Evolutionary conservation across 2,797 vertebrate species (phyloP).

Genomic region (Cuniculus paca): DNA sequence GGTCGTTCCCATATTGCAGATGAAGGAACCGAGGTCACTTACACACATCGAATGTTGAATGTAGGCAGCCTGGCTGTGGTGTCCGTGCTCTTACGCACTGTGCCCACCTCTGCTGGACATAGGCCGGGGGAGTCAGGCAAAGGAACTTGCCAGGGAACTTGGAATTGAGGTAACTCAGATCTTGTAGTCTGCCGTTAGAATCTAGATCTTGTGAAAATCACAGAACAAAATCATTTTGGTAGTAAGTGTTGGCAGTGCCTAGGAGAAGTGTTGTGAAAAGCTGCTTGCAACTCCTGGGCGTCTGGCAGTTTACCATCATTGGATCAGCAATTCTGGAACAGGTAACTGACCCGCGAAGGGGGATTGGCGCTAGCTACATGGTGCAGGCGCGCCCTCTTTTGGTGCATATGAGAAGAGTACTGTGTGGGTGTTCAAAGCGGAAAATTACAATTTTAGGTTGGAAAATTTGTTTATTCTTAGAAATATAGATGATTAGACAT

Average conservation of each 20-base stretch:
- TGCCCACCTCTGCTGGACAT: neutral
- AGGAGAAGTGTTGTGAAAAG: neutral
- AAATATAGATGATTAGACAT: neutral
- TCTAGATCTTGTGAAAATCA: neutral
- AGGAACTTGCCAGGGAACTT: neutral
- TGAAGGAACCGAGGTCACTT: neutral
- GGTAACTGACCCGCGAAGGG: neutral
- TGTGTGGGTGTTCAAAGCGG: neutral
- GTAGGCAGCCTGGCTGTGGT: neutral
- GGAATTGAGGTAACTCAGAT: constrained; percentile 17
- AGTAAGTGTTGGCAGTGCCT: neutral
- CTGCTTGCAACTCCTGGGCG: neutral
- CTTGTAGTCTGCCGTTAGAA: neutral
- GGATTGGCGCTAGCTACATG: neutral
- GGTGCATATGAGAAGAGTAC: constrained; percentile 65
- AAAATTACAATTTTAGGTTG: neutral
- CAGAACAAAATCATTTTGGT: constrained; percentile 15
- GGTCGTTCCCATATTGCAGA: neutral
- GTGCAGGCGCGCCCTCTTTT: constrained; percentile 78
- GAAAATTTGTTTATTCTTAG: neutral
- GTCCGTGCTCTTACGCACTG: neutral
- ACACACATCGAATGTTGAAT: neutral
- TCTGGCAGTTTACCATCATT: neutral
- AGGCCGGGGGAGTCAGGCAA: neutral
- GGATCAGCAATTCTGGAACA: neutral